These are phyloP conservation scores for Schizopygopsis malacanthus DNA, from an alignment of 2,797 vertebrate genomes.

Conservation along the genomic window DNA sequence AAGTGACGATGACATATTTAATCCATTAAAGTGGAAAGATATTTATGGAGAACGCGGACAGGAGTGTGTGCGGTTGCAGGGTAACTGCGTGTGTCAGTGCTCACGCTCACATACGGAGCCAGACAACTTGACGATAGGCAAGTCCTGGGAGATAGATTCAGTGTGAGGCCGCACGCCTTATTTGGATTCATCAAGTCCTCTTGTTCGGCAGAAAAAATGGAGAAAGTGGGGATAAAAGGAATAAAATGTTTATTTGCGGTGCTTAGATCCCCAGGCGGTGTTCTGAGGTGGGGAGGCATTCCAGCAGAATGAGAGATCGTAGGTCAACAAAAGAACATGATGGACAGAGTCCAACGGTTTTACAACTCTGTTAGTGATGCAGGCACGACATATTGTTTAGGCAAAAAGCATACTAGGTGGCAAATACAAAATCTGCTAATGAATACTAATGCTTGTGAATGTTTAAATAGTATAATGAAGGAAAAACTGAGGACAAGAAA, in stretches of 20 bases:
- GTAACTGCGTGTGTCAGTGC: conserved; percentile 54
- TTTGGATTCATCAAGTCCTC: conserved; percentile 59
- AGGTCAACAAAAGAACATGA: conserved; percentile 61
- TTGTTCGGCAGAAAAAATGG: conserved; percentile 44
- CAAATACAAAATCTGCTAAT: conserved; percentile 19
- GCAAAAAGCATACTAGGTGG: conserved; percentile 36
- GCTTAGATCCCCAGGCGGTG: conserved; percentile 61
- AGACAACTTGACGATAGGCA: conserved; percentile 59
- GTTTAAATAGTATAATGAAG: conserved; percentile 28
- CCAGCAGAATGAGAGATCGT: conserved; percentile 61
- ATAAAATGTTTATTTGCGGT: conserved; percentile 66
- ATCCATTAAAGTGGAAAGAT: conserved; percentile 43
- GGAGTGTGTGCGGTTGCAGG: conserved; percentile 49
- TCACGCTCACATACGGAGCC: conserved; percentile 46
- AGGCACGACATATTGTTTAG: conserved; percentile 44
- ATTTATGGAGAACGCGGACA: conserved; percentile 39
- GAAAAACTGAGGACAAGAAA: conserved; percentile 9
- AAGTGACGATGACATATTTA: conserved; percentile 41
- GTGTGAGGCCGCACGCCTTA: conserved; percentile 57
- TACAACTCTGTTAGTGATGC: conserved; percentile 50
- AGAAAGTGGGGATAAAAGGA: conserved; percentile 63
- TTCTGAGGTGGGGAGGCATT: conserved; percentile 64
- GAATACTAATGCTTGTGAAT: conserved; percentile 21
- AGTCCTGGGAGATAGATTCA: conserved; percentile 61
- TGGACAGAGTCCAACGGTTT: conserved; percentile 59